Conservation (phyloP, 2,113 vertebrate species). For the Astur gentilis region DNA sequence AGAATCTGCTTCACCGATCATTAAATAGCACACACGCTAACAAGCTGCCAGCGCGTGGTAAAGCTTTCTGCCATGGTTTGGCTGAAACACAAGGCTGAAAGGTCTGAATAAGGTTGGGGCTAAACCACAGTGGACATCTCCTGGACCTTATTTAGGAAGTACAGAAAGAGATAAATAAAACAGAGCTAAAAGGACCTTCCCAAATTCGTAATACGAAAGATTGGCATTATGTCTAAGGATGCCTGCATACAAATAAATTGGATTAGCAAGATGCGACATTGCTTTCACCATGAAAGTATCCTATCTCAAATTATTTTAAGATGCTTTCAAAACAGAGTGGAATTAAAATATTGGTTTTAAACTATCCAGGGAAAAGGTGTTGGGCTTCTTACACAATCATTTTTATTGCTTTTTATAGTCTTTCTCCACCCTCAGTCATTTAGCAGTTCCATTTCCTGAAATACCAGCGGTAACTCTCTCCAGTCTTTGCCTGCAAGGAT, state of each 20-base stretch:
- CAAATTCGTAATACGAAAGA: background rate
- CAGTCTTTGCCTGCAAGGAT: background rate
- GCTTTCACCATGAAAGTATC: background rate
- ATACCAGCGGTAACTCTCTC: background rate
- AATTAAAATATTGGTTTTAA: background rate
- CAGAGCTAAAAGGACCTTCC: background rate
- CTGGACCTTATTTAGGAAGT: background rate
- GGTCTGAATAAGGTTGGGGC: background rate
- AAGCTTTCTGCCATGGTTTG: background rate
- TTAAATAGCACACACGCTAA: fast-evolving
- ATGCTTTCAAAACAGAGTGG: background rate
- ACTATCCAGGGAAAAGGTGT: background rate
- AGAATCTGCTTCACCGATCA: fast-evolving
- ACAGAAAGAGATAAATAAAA: background rate
- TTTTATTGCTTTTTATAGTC: background rate
- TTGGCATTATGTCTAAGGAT: background rate
- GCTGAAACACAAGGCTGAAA: background rate
- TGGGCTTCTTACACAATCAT: background rate
- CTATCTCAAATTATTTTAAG: background rate
- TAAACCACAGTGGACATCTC: background rate
- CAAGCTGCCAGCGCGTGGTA: fast-evolving
- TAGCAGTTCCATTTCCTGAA: background rate
- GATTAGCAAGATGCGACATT: background rate
- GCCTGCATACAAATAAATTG: background rate
- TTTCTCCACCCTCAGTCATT: background rate